phyloP scores from a whole-genome alignment of 2,888 invertebrate genomes.

The Uloborus plumipes region DNA sequence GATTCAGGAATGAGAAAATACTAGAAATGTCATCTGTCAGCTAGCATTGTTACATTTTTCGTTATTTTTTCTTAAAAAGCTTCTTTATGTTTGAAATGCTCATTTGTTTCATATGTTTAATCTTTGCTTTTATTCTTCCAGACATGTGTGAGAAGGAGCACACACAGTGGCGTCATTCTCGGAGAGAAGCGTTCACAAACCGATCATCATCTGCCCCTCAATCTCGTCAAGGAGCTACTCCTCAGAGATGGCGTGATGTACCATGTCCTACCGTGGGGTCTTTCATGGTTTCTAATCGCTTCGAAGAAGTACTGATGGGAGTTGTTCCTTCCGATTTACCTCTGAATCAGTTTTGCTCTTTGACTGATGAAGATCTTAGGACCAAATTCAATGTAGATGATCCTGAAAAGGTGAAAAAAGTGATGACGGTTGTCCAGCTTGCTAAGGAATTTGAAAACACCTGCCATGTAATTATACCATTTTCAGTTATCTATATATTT shows the following conservation, averaged over 20 bases:
- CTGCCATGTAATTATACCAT: slow-evolving; percentile 33
- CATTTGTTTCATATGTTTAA: no score
- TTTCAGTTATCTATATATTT: neutral
- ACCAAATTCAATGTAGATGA: slow-evolving; percentile 57
- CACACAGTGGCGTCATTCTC: slow-evolving; percentile 51
- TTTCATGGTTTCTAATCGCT: slow-evolving; percentile 53
- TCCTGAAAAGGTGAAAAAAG: slow-evolving; percentile 33
- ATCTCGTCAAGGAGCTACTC: slow-evolving; percentile 29
- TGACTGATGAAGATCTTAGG: slow-evolving; percentile 46
- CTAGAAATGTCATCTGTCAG: no score
- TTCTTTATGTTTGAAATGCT: no score
- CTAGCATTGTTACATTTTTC: no score
- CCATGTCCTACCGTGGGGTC: slow-evolving; percentile 59
- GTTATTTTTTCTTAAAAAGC: no score
- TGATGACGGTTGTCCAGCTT: slow-evolving; percentile 54
- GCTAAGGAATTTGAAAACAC: slow-evolving; percentile 55
- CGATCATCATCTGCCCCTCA: slow-evolving; percentile 63
- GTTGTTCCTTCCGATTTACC: slow-evolving; percentile 60
- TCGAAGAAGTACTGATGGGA: slow-evolving; percentile 59
- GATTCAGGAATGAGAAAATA: no score
- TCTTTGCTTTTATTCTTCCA: no score
- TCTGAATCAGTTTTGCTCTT: slow-evolving; percentile 50
- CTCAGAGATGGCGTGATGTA: slow-evolving; percentile 42
- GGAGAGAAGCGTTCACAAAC: slow-evolving; percentile 54
- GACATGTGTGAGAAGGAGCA: slow-evolving; percentile 58